These are phyloP conservation scores for Leucoraja ocellata DNA, from an alignment of 2,797 vertebrate genomes.

Conservation along the genomic window DNA sequence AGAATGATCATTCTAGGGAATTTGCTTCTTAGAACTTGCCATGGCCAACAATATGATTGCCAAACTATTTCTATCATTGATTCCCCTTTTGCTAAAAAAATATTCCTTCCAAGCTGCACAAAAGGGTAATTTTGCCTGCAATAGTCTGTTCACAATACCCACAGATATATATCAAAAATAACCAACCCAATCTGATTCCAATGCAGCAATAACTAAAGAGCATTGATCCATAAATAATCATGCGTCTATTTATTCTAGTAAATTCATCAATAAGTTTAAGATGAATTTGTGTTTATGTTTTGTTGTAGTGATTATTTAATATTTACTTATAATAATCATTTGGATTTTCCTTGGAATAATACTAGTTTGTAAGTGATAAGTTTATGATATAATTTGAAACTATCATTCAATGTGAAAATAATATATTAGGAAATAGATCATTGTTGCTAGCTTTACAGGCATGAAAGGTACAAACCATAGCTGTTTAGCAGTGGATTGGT, in stretches of 20 bases:
- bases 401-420: neutral
- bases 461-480: neutral
- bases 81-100: neutral
- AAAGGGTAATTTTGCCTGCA: neutral
- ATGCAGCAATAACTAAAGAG: neutral
- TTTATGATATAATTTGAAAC: neutral
- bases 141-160: neutral
- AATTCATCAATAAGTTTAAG: neutral
- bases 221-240: neutral
- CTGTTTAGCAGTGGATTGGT: neutral
- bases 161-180: too few species aligned
- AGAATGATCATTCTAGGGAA: neutral
- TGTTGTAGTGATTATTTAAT: neutral
- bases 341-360: neutral
- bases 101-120: neutral
- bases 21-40: constrained; percentile 1
- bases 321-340: neutral
- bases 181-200: neutral
- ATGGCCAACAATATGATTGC: neutral
- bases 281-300: neutral
- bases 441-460: neutral
- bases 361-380: neutral
- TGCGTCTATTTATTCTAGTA: neutral
- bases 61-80: neutral
- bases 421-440: neutral